Conservation (phyloP, 2,888 invertebrate genomes). For the Xestia c-nigrum region DNA sequence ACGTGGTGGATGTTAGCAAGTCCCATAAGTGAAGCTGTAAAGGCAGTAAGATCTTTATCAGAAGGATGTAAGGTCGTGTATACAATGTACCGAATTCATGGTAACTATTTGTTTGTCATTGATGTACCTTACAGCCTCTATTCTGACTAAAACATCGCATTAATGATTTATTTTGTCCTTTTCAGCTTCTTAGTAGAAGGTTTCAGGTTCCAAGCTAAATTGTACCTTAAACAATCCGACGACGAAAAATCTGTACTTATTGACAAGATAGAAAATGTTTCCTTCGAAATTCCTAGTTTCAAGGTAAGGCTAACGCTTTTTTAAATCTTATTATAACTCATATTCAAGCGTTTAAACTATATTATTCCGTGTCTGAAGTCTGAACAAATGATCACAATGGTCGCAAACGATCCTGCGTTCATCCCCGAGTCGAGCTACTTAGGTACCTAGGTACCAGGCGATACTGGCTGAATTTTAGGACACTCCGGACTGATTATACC, state of each 20-base stretch:
- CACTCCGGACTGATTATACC: background rate
- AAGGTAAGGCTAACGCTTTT: constrained; percentile 71
- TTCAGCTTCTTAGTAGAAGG: constrained; percentile 79
- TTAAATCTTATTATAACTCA: background rate
- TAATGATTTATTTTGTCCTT: background rate
- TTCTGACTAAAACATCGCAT: background rate
- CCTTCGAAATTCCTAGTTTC: constrained; percentile 76
- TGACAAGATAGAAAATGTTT: constrained; percentile 76
- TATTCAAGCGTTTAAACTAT: background rate
- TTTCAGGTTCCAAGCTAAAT: constrained; percentile 75
- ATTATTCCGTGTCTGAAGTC: background rate
- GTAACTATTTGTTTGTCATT: background rate
- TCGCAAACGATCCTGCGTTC: background rate
- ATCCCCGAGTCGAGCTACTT: background rate
- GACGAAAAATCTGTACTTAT: constrained; percentile 78
- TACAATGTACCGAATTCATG: background rate
- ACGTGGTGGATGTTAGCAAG: too few relatives aligned
- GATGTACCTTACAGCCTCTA: background rate
- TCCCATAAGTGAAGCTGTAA: background rate
- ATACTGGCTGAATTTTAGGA: background rate
- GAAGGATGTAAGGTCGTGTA: background rate
- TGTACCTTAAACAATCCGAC: constrained; percentile 80
- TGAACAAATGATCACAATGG: background rate
- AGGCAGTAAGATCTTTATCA: background rate
- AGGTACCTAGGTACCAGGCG: background rate